Conservation (phyloP, 1,140 invertebrate species). For the Antheraea mylitta region DNA sequence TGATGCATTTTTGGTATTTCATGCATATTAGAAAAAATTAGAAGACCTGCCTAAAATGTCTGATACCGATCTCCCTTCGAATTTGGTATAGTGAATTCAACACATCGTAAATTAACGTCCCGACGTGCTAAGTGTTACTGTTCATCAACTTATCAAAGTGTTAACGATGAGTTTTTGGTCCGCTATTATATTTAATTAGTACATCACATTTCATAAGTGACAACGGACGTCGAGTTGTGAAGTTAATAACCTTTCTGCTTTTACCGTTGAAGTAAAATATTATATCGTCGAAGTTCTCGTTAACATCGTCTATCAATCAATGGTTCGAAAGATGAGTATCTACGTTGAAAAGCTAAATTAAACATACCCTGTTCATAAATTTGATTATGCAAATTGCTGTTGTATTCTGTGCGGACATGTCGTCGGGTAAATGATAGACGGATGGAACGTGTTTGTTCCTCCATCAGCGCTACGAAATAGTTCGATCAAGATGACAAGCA, state of each 20-base stretch:
- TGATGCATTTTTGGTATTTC: neutral
- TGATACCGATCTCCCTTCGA: neutral
- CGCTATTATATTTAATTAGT: too few relatives aligned
- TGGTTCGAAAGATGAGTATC: neutral
- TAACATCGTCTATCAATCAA: neutral
- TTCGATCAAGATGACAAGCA: conserved; percentile 18
- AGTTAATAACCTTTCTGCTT: neutral
- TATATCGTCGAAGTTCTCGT: neutral
- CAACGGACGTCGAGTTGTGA: neutral
- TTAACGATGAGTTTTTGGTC: too few relatives aligned
- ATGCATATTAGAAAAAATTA: neutral
- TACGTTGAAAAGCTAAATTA: neutral
- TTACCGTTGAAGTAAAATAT: neutral
- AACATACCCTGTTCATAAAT: conserved; percentile 16
- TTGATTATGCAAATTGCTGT: conserved; percentile 25
- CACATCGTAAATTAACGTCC: neutral
- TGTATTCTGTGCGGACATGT: neutral
- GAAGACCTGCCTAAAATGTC: neutral
- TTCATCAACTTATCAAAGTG: too few relatives aligned
- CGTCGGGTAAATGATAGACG: conserved; percentile 2
- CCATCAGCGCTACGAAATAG: neutral
- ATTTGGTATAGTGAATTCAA: neutral
- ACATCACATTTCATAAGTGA: too few relatives aligned
- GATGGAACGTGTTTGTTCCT: conserved; percentile 1
- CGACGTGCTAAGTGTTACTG: neutral